Evolutionary conservation across 2,113 vertebrate species (phyloP).

Genomic region (Brachypodius melanocephalos): DNA sequence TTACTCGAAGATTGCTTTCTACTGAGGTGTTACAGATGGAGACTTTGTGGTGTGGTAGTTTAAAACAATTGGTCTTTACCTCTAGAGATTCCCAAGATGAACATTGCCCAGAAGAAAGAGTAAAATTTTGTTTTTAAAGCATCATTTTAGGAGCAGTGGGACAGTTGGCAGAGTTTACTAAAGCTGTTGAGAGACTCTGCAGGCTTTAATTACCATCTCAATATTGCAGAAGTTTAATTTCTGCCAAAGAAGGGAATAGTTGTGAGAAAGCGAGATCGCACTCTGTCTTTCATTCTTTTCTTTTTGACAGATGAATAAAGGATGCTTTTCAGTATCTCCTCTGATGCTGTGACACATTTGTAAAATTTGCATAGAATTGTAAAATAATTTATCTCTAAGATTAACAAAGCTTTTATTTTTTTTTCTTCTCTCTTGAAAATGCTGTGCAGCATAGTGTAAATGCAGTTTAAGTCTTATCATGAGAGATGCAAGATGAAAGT

Average conservation of each 20-base stretch:
- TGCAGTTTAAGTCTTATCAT: neutral
- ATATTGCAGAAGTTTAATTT: constrained; percentile 55
- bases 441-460: neutral
- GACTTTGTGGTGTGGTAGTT: constrained; percentile 36
- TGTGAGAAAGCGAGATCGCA: constrained; percentile 33
- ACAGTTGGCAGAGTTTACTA: constrained; percentile 46
- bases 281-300: constrained; percentile 28
- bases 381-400: constrained; percentile 17
- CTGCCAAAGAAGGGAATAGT: constrained; percentile 32
- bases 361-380: constrained; percentile 30
- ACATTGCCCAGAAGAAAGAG: constrained; percentile 1
- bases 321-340: constrained; percentile 5
- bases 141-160: constrained; percentile 41
- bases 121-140: constrained; percentile 48
- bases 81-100: constrained; percentile 41
- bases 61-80: constrained; percentile 64
- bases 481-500: neutral
- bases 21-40: constrained; percentile 55
- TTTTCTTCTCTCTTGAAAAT: neutral
- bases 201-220: constrained; percentile 58
- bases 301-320: constrained; percentile 51
- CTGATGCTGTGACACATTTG: constrained; percentile 16
- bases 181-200: constrained; percentile 30
- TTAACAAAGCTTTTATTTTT: neutral
- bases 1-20: constrained; percentile 38